These are phyloP conservation scores for Sarcophaga bullata DNA, from an alignment of 1,140 invertebrate species.

Conservation along the genomic window DNA sequence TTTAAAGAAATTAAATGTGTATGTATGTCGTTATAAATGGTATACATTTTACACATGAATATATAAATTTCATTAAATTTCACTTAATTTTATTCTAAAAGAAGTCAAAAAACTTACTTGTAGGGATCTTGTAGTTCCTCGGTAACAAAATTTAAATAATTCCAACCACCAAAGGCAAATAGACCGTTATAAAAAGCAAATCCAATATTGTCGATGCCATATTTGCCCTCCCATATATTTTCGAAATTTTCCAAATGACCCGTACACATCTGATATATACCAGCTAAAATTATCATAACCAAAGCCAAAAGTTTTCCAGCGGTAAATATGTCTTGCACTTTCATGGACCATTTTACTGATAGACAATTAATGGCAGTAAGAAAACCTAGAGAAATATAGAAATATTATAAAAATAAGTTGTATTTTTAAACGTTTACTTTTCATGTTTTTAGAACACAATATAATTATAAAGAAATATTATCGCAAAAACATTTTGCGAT, in stretches of 20 bases:
- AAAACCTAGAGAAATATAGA: constrained; percentile 71
- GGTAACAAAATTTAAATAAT: constrained; percentile 93
- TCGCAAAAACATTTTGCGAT: too few species aligned
- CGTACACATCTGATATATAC: constrained; percentile 76
- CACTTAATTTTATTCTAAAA: background rate
- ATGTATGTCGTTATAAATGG: too few species aligned
- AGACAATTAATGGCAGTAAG: constrained; percentile 89
- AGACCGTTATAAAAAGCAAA: constrained; percentile 93
- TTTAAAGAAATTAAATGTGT: constrained; percentile 2
- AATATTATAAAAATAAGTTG: too few species aligned
- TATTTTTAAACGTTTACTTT: too few species aligned
- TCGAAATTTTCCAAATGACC: constrained; percentile 79
- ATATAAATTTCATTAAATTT: too few species aligned
- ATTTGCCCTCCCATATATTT: constrained; percentile 76
- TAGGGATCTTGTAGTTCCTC: constrained; percentile 94
- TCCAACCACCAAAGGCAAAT: constrained; percentile 97
- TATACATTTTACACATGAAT: too few species aligned
- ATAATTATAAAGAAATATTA: too few species aligned
- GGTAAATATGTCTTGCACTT: constrained; percentile 91
- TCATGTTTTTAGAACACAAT: too few species aligned
- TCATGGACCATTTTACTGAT: constrained; percentile 88
- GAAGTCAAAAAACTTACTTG: constrained; percentile 73
- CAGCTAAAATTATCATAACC: constrained; percentile 83
- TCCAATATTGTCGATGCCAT: constrained; percentile 72
- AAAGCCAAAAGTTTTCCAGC: constrained; percentile 88